A percentile compares a stretch with the other conserved stretches of the same genome.
phyloP scores from a whole-genome alignment of 2,797 vertebrate genomes.

The Cirrhinus mrigala region DNA sequence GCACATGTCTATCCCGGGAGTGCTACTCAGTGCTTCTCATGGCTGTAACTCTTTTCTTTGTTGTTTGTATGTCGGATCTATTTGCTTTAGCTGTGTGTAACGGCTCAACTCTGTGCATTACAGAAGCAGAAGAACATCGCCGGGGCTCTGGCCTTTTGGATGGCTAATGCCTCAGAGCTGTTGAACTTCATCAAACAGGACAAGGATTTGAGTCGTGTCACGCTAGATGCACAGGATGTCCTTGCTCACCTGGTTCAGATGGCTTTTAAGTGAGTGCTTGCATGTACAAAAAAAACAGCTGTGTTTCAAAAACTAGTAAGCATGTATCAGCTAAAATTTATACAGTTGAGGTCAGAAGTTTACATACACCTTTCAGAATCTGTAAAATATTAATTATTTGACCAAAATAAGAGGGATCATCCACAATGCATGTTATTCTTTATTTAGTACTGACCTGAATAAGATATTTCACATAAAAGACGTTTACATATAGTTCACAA shows the following conservation, averaged over 20 bases:
- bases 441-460: too few relatives aligned
- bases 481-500: too few relatives aligned
- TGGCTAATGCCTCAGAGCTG: slow-evolving; percentile 98
- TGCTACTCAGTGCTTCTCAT: slow-evolving; percentile 77
- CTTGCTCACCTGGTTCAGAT: slow-evolving; percentile 97
- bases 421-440: too few relatives aligned
- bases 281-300: not conserved
- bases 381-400: too few relatives aligned
- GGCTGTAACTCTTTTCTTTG: slow-evolving; percentile 67
- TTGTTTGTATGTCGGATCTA: slow-evolving; percentile 24
- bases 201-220: slow-evolving; percentile 91
- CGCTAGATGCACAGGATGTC: slow-evolving; percentile 94
- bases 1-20: slow-evolving; percentile 89
- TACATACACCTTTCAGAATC: too few relatives aligned
- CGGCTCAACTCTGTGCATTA: slow-evolving; percentile 21
- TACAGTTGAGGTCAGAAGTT: not conserved
- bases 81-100: slow-evolving; percentile 56
- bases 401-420: too few relatives aligned
- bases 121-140: slow-evolving; percentile 99
- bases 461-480: too few relatives aligned
- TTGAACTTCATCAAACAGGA: slow-evolving; percentile 99
- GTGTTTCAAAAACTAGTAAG: not conserved
- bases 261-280: slow-evolving; percentile 94
- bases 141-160: slow-evolving; percentile 98
- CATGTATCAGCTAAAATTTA: not conserved